Percentiles rank a stretch among this genome's conserved stretches.
These are phyloP conservation scores for Tipula confusa DNA, from an alignment of 2,888 invertebrate genomes.

Conservation along the genomic window DNA sequence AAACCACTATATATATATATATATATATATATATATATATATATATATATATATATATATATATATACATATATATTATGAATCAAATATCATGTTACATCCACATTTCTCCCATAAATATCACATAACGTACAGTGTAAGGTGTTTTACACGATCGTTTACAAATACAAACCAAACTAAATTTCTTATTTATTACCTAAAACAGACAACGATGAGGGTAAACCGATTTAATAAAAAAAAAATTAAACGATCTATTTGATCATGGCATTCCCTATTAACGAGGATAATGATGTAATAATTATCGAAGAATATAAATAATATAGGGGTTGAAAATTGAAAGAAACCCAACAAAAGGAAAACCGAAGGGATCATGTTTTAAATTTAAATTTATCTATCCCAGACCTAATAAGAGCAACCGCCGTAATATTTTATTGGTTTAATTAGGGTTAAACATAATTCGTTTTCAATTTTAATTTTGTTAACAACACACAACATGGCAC, in stretches of 20 bases:
- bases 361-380: neutral
- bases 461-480: neutral
- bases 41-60: no score
- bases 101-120: no score
- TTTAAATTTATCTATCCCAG: neutral
- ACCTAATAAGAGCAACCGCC: neutral
- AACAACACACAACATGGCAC: neutral
- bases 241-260: neutral
- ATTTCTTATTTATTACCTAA: neutral
- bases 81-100: neutral
- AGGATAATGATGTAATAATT: slow-evolving; percentile 6
- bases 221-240: neutral
- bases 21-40: no score
- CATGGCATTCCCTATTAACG: neutral
- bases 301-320: neutral
- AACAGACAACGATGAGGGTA: neutral
- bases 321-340: neutral
- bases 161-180: neutral
- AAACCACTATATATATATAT: no score
- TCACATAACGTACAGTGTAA: no score
- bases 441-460: neutral
- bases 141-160: neutral
- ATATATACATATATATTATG: no score
- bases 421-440: neutral
- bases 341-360: no score